Evolutionary conservation across 2,888 invertebrate species (phyloP), one percentile per base, ranked within the genome.

Genomic region (Hetaerina titia): DNA sequence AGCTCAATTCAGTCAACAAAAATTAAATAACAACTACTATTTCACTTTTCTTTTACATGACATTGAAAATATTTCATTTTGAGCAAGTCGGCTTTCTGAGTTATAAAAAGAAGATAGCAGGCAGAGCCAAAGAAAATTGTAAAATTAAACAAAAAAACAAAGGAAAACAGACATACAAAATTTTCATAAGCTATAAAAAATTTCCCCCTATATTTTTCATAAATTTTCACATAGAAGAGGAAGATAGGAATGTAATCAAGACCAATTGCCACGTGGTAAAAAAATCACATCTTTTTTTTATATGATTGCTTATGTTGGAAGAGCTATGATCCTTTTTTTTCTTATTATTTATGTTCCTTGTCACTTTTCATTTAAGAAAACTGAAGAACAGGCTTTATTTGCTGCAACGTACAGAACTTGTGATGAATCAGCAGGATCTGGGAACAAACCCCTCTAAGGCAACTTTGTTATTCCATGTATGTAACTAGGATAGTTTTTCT

Each of bases 371-470:
- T 69, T 64, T 56, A 92, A 56, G 92, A 92, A 31, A 69, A 92
- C 92, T 45, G 92, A 69, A 92, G 69, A 92, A 92, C 69, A 69
- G 92, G 92, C 45, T 92, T 63, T 22, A 56, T 25, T 92, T 56
- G 56, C 92, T 74, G 92, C 92, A 92, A 92, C 19, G 69, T 92
- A 92, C 69, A 31, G 22, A 92, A 56, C 64, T 64, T 64, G 31
- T 31, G 64, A 92, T 63, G 92, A 92, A 69, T 92, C 92, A 92
- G 92, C 92, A 92, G 92, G 92, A 92, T 92, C 92, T 74, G 92
- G 92, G 92, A 92, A 92, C 92, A 92, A 92, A 56, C 92, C 92
- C 81, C 92, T 69, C 92, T 92, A 92, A 92, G 92, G 92, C 92
- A 92, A 92, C 92, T 92, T 92, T 74, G 92, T 92, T 92, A 92